These are phyloP conservation scores for Acropora tenuis DNA, from an alignment of 64 coral and sea anemone species.

Conservation along the genomic window DNA sequence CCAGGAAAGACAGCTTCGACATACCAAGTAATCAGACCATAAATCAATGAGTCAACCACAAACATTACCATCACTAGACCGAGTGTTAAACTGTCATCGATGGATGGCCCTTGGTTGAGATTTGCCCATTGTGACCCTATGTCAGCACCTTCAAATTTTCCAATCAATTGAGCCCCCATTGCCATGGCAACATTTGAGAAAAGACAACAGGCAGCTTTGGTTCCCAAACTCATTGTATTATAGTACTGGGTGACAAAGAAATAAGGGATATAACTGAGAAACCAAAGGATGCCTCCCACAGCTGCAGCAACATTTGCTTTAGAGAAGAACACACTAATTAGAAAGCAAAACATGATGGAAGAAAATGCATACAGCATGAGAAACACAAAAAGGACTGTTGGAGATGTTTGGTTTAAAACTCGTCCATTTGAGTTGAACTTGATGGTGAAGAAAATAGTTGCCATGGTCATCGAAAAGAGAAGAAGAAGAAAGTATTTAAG, in stretches of 20 bases:
- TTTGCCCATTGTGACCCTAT: slow-evolving; percentile 92
- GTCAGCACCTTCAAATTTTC: slow-evolving; percentile 95
- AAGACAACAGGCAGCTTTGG: slow-evolving; percentile 75
- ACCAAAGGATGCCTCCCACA: slow-evolving; percentile 94
- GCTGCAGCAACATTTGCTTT: slow-evolving; percentile 90
- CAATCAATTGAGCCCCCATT: slow-evolving; percentile 83
- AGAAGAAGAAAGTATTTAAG: slow-evolving; percentile 77
- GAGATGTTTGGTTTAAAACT: slow-evolving; percentile 78
- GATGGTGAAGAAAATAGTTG: slow-evolving; percentile 78
- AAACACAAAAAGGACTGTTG: slow-evolving; percentile 87
- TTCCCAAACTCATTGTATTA: slow-evolving; percentile 76
- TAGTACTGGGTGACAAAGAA: slow-evolving; percentile 88
- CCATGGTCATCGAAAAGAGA: slow-evolving; percentile 73
- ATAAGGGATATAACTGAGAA: slow-evolving; percentile 76
- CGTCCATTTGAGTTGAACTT: slow-evolving; percentile 90
- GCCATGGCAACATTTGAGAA: slow-evolving; percentile 85
- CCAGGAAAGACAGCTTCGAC: slow-evolving; percentile 94
- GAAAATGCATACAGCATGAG: slow-evolving; percentile 80
- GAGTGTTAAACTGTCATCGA: slow-evolving; percentile 89
- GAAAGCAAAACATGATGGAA: slow-evolving; percentile 96
- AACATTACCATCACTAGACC: slow-evolving; percentile 87
- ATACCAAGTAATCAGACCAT: slow-evolving; percentile 96
- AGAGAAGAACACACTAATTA: slow-evolving; percentile 97
- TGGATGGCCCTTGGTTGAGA: slow-evolving; percentile 76
- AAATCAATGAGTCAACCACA: slow-evolving; percentile 75